phyloP scores from a whole-genome alignment of 2,797 vertebrate genomes.

The Phataginus tricuspis region DNA sequence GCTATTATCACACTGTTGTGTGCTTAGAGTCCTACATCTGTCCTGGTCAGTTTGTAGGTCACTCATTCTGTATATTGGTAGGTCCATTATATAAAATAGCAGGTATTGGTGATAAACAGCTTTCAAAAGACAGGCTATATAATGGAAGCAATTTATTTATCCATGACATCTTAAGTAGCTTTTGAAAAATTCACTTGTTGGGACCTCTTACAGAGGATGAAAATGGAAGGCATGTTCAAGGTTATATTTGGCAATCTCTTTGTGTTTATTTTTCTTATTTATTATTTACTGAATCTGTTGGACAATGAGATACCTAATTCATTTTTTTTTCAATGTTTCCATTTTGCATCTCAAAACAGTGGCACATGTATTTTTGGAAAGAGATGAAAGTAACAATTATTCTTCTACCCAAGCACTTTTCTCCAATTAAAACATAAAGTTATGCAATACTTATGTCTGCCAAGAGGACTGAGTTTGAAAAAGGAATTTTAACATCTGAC shows the following conservation, averaged over 20 bases:
- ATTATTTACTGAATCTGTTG: constrained; percentile 42
- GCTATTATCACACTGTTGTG: not conserved
- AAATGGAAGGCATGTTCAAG: constrained; percentile 18
- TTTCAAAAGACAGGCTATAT: not conserved
- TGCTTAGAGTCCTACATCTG: not conserved
- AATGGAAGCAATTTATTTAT: constrained; percentile 19
- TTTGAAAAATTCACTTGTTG: constrained; percentile 31
- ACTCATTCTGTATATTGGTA: not conserved
- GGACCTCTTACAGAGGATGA: not conserved
- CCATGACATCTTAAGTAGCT: constrained; percentile 1
- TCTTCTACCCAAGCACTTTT: not conserved
- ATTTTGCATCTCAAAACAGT: constrained; percentile 37
- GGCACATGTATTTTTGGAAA: not conserved
- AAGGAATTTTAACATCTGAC: not conserved
- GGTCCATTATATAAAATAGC: not conserved
- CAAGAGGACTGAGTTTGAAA: not conserved
- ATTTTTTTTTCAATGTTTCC: not conserved
- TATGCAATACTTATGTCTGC: not conserved
- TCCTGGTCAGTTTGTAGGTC: not conserved
- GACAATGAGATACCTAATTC: constrained; percentile 38
- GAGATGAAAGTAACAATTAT: constrained; percentile 26
- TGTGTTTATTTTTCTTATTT: constrained; percentile 40
- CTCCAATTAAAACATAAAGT: constrained; percentile 24
- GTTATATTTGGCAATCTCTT: constrained; percentile 22
- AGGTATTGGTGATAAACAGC: not conserved